Evolutionary conservation across 2,797 vertebrate genomes (phyloP).

Genomic region (Botia kubotai): DNA sequence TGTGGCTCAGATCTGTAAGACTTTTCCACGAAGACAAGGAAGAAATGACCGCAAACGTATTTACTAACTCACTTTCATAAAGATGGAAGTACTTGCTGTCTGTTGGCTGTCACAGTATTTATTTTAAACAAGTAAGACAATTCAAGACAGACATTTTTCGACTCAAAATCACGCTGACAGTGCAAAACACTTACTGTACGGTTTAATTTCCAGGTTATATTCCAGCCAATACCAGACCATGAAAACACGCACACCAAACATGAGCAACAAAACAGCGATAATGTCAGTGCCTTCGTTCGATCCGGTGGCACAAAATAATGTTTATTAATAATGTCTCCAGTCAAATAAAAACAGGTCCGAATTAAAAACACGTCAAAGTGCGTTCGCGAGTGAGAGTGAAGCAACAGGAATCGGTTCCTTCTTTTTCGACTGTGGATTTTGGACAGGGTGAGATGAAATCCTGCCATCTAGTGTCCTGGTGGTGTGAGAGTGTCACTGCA

Average conservation of each 20-base stretch:
- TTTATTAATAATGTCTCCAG: background rate
- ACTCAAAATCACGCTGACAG: too few relatives aligned
- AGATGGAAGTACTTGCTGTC: background rate
- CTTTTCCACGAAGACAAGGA: background rate
- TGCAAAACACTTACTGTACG: conserved; percentile 7
- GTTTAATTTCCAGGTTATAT: conserved; percentile 3
- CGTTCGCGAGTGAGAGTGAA: background rate
- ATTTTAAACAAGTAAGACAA: background rate
- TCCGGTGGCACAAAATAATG: background rate
- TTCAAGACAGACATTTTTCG: background rate
- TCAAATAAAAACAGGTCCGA: background rate
- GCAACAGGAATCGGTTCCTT: conserved; percentile 9
- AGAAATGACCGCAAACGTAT: background rate
- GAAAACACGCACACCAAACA: background rate
- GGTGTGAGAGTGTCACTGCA: background rate
- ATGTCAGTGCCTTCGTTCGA: background rate
- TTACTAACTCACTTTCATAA: background rate
- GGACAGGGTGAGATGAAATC: background rate
- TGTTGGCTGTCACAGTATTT: background rate
- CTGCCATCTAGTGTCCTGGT: conserved; percentile 20
- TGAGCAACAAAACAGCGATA: background rate
- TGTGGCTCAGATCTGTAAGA: background rate
- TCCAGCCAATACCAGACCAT: background rate
- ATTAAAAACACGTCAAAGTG: conserved; percentile 15
- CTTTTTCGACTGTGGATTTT: background rate